A percentile compares a stretch with the other conserved stretches of the same genome.
Conservation (phyloP, 2,113 vertebrate genomes). For the Channa argus region DNA sequence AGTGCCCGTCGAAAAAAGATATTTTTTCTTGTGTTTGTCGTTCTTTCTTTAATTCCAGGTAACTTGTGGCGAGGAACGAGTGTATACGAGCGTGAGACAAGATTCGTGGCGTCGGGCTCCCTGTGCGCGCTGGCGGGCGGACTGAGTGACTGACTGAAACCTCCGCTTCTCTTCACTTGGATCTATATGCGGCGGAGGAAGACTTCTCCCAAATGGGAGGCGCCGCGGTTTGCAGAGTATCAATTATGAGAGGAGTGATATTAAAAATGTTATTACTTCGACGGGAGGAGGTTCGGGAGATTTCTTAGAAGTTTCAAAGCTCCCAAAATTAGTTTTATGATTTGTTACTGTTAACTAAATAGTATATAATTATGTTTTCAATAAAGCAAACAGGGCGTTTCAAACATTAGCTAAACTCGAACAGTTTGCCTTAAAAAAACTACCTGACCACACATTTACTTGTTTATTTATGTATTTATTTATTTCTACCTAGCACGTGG, state of each 20-base stretch:
- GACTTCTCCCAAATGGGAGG: constrained; percentile 47
- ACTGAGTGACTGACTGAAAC: constrained; percentile 48
- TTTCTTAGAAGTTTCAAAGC: not conserved
- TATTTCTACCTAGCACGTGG: no score
- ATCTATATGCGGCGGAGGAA: constrained; percentile 74
- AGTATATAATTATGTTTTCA: not conserved
- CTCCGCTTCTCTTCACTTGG: constrained; percentile 47
- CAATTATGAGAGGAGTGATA: constrained; percentile 82
- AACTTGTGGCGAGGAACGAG: constrained; percentile 14
- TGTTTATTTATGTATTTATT: no score
- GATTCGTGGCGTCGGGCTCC: constrained; percentile 28
- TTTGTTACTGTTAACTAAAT: not conserved
- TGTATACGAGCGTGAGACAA: not conserved
- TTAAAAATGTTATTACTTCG: constrained; percentile 18
- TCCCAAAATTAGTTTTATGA: no score
- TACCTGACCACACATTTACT: no score
- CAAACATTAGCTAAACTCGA: no score
- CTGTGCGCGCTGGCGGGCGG: constrained; percentile 22
- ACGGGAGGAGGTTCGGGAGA: no score
- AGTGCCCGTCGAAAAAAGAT: constrained; percentile 23
- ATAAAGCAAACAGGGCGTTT: no score
- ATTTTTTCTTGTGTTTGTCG: not conserved
- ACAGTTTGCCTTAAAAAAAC: no score
- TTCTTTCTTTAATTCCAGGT: constrained; percentile 58
- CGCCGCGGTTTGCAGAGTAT: constrained; percentile 71